phyloP scores from a whole-genome alignment of 2,113 vertebrate species.

The Pluvianellus socialis region DNA sequence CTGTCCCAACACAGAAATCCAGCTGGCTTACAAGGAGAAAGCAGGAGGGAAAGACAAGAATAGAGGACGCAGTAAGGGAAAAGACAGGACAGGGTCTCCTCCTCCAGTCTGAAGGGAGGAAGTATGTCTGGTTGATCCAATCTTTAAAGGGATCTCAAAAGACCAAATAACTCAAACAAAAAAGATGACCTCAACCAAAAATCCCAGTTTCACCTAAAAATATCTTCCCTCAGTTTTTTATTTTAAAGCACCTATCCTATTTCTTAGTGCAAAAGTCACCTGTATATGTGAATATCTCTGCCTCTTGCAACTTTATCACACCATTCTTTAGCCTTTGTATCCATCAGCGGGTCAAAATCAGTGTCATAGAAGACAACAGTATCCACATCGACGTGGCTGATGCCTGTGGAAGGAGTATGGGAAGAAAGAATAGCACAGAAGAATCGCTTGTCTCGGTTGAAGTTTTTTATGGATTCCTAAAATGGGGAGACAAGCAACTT shows the following conservation, averaged over 20 bases:
- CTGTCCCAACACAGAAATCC: not conserved
- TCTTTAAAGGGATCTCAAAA: not conserved
- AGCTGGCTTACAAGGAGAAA: not conserved
- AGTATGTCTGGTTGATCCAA: not conserved
- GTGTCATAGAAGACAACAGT: conserved; percentile 84
- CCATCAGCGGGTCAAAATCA: conserved; percentile 83
- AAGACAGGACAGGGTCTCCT: not conserved
- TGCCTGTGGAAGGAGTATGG: conserved; percentile 80
- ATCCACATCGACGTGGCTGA: conserved; percentile 80
- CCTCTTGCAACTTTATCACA: conserved; percentile 83
- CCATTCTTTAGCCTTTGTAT: conserved; percentile 83
- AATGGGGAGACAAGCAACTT: not conserved
- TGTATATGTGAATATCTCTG: conserved; percentile 86
- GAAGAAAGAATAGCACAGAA: conserved; percentile 87
- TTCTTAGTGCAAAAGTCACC: conserved; percentile 64
- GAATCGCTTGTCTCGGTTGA: conserved; percentile 81
- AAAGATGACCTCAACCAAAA: not conserved
- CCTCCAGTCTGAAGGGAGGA: not conserved
- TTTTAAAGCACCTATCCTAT: not conserved
- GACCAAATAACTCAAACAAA: not conserved
- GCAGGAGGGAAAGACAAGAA: not conserved
- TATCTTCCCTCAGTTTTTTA: not conserved
- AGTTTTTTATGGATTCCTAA: conserved; percentile 83
- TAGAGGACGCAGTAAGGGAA: not conserved
- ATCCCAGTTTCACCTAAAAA: not conserved